Evolutionary conservation across 2,797 vertebrate species (phyloP), one percentile per base, ranked within the genome.

Genomic region (Betta splendens): DNA sequence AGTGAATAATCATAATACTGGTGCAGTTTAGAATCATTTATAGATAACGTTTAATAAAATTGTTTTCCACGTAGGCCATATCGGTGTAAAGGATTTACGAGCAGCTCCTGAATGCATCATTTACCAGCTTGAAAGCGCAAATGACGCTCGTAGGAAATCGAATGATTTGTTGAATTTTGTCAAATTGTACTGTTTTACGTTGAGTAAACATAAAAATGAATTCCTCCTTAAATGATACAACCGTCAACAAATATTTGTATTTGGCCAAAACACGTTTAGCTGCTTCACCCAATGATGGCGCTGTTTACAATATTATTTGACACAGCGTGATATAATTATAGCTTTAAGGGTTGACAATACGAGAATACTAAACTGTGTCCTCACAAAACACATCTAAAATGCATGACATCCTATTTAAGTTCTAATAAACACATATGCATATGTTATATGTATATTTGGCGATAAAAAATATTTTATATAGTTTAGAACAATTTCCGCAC

Each of bases 281-380:
- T n/a, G n/a, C 47, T 28, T 21, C 8, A 9, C 40, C 52, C 28
- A 31, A 60, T 59, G 36, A 72, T 75, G 46, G 80, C 69, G 42
- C 71, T 72, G 64, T 65, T 60, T 55, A 38, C 47, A 46, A 51
- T 5, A 10, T 2, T 23, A 21, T 43, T 17, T 12, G 9, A 26
- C 10, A n/a, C 9, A 40, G 8, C 2, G 17, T 0, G 12, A 10
- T 18, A 2, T 9, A n/a, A 12, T 23, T 28, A 15, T 31, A 47
- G 23, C 5, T 51, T 21, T n/a, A 18, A 3, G 2, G 28, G 1
- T 36, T 49, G n/a, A 16, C 56, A 67, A 59, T 36, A 50, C 1
- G n/a, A n/a, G n/a, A n/a, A 6, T 7, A 7, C 7, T 7, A 0
- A 35, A 15, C 4, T 26, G 7, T 21, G 2, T 26, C 7, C 35